phyloP scores from a whole-genome alignment of 2,888 invertebrate species.

The Cephalotes varians region DNA sequence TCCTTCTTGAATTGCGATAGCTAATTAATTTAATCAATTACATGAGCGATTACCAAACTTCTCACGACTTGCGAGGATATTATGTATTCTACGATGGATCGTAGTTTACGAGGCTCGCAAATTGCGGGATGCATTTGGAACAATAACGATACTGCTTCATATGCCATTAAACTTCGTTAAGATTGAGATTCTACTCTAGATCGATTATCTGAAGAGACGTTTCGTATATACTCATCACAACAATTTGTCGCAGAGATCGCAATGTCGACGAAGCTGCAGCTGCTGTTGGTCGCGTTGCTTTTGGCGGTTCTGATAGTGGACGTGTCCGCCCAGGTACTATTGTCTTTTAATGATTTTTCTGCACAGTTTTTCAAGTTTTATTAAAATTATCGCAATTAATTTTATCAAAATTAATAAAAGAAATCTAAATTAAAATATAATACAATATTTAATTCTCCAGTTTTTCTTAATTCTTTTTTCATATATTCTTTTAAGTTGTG shows the following conservation, averaged over 20 bases:
- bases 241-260: constrained; percentile 70
- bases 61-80: not conserved
- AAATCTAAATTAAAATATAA: not conserved
- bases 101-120: not conserved
- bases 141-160: not conserved
- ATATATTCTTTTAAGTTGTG: not conserved
- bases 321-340: constrained; percentile 52
- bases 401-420: not conserved
- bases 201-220: not conserved
- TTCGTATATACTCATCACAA: constrained; percentile 41
- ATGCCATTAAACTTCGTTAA: constrained; percentile 8
- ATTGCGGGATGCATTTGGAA: not conserved
- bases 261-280: constrained; percentile 81
- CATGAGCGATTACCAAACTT: not conserved
- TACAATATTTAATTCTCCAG: not conserved
- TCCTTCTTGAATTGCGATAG: not conserved
- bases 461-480: not conserved
- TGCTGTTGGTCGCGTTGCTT: constrained; percentile 79
- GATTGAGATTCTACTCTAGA: not conserved
- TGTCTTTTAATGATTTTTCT: not conserved
- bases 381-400: not conserved
- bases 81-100: not conserved
- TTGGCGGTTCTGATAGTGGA: constrained; percentile 75
- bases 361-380: not conserved
- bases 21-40: constrained; percentile 2